Conservation (phyloP, 2,888 invertebrate genomes). For the Myopa testacea region DNA sequence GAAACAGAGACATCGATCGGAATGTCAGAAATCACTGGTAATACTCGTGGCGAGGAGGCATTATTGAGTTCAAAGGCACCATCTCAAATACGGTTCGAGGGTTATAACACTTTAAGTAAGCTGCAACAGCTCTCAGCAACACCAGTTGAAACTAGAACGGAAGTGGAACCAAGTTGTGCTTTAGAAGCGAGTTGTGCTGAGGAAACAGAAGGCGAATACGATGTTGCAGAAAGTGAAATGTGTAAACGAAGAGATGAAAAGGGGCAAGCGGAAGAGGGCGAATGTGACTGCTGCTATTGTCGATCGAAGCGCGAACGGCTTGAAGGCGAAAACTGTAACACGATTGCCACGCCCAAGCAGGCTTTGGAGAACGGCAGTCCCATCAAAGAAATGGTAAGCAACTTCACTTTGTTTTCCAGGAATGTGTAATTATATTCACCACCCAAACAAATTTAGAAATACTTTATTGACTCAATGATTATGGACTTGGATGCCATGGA, state of each 20-base stretch:
- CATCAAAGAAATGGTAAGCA: conserved; percentile 47
- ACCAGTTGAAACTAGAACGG: conserved; percentile 2
- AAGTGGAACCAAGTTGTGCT: conserved; percentile 1
- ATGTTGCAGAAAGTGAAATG: conserved; percentile 11
- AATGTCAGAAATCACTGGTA: not conserved
- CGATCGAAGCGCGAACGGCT: conserved; percentile 45
- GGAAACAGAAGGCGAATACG: conserved; percentile 19
- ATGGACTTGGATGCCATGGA: conserved; percentile 61
- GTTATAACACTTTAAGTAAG: not conserved
- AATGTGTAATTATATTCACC: not conserved
- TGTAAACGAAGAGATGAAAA: conserved; percentile 27
- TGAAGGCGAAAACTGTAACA: conserved; percentile 43
- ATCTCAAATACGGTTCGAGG: not conserved
- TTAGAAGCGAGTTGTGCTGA: not conserved
- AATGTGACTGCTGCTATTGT: conserved; percentile 59
- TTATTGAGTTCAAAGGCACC: not conserved
- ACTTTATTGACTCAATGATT: conserved; percentile 61
- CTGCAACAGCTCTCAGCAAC: not conserved
- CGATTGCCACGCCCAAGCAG: conserved; percentile 48
- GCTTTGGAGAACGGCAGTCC: not conserved
- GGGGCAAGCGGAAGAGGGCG: conserved; percentile 14
- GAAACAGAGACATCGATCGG: not conserved
- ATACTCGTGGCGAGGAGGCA: not conserved
- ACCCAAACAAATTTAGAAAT: conserved; percentile 53
- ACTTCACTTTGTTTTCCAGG: not conserved